Evolutionary conservation across 1,140 invertebrate genomes (phyloP).

Genomic region (Euwallacea similis): DNA sequence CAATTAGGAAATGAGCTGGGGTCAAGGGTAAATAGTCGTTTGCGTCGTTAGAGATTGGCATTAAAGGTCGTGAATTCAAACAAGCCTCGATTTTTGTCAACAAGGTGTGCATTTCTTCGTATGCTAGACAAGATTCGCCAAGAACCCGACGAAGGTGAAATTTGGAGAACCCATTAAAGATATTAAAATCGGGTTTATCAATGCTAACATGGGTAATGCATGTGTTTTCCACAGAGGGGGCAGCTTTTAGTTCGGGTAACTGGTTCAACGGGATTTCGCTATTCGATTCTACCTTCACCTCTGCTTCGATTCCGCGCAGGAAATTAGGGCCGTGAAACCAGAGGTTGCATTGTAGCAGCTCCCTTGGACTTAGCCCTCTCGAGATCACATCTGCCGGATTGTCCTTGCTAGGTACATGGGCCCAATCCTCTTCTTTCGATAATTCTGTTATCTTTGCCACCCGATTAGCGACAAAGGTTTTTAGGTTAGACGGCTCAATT

Average conservation of each 20-base stretch:
- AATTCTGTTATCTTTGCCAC: conserved; percentile 49
- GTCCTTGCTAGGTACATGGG: conserved; percentile 46
- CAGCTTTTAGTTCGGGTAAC: background rate
- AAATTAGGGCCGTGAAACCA: conserved; percentile 50
- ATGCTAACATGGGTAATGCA: background rate
- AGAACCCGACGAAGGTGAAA: background rate
- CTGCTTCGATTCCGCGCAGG: background rate
- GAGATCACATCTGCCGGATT: conserved; percentile 56
- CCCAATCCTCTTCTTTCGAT: conserved; percentile 44
- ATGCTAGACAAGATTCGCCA: background rate
- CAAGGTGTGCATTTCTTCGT: background rate
- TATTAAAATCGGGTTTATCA: background rate
- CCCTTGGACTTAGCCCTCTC: conserved; percentile 45
- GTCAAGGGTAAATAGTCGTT: background rate
- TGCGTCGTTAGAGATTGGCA: background rate
- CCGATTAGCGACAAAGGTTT: conserved; percentile 48
- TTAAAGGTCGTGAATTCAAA: background rate
- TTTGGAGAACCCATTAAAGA: background rate
- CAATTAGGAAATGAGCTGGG: too few relatives aligned
- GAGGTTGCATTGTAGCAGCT: conserved; percentile 41
- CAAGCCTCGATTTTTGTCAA: background rate
- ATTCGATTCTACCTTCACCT: background rate
- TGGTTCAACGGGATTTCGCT: background rate
- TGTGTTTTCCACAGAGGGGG: background rate
- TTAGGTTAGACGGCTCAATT: conserved; percentile 21